phyloP scores from a whole-genome alignment of 1,140 invertebrate genomes.

The Drepana arcuata region DNA sequence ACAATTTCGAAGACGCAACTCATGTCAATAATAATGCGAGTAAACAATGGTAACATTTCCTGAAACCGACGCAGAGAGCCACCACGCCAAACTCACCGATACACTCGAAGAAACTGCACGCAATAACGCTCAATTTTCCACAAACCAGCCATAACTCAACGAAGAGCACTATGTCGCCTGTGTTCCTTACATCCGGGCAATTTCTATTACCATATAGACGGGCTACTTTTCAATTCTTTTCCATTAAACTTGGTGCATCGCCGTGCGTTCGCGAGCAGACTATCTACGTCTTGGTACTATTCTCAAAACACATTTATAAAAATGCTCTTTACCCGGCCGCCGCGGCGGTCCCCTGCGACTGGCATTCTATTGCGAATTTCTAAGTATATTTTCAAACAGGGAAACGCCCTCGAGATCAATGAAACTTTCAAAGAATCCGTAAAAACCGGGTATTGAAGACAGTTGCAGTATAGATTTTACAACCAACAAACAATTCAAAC shows the following conservation, averaged over 20 bases:
- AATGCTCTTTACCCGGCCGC: slow-evolving; percentile 60
- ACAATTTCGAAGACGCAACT: not conserved
- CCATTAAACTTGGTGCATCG: slow-evolving; percentile 69
- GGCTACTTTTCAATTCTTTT: slow-evolving; percentile 72
- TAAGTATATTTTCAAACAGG: slow-evolving; percentile 53
- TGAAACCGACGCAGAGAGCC: slow-evolving; percentile 6
- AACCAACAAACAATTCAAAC: not conserved
- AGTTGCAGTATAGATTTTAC: not conserved
- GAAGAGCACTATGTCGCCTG: slow-evolving; percentile 58
- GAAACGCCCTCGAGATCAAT: slow-evolving; percentile 46
- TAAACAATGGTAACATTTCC: not conserved
- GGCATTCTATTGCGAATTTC: slow-evolving; percentile 57
- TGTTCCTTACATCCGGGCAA: slow-evolving; percentile 68
- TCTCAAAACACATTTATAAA: slow-evolving; percentile 68
- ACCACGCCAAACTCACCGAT: slow-evolving; percentile 15
- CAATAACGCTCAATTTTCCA: slow-evolving; percentile 63
- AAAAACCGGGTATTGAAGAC: slow-evolving; percentile 14
- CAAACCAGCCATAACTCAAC: slow-evolving; percentile 68
- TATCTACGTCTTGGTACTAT: slow-evolving; percentile 36
- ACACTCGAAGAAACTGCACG: slow-evolving; percentile 31
- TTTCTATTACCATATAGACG: slow-evolving; percentile 72
- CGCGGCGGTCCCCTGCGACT: slow-evolving; percentile 42
- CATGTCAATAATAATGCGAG: too few relatives aligned
- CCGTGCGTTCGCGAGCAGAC: slow-evolving; percentile 47
- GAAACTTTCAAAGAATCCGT: slow-evolving; percentile 34